These are phyloP conservation scores for Drosophila bifasciata DNA, from an alignment of 1,140 invertebrate species.

Conservation along the genomic window DNA sequence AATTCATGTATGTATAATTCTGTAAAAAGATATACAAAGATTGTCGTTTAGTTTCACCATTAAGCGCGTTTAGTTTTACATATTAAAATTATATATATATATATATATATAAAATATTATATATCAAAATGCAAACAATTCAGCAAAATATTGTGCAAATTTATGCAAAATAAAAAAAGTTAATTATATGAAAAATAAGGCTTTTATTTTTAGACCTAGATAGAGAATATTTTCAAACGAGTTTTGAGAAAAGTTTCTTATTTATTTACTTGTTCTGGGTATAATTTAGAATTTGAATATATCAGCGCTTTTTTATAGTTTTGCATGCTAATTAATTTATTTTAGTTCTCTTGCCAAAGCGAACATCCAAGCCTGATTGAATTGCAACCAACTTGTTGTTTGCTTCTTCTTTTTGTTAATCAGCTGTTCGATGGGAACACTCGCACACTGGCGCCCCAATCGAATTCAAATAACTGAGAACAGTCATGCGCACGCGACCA, in stretches of 20 bases:
- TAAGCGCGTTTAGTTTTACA: constrained; percentile 62
- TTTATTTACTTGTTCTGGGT: too few relatives aligned
- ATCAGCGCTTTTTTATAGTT: too few relatives aligned
- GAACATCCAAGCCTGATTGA: not conserved
- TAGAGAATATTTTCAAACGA: too few relatives aligned
- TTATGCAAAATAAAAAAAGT: constrained; percentile 76
- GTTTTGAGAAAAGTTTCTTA: too few relatives aligned
- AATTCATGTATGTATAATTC: constrained; percentile 45
- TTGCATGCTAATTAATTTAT: too few relatives aligned
- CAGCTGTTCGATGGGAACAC: constrained; percentile 39
- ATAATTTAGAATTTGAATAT: too few relatives aligned
- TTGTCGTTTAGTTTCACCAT: constrained; percentile 64
- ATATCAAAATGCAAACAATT: constrained; percentile 50
- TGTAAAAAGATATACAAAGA: constrained; percentile 54
- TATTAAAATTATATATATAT: constrained; percentile 48
- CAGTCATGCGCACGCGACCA: constrained; percentile 24
- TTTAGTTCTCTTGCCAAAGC: too few relatives aligned
- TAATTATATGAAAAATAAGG: constrained; percentile 57
- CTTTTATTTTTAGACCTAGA: too few relatives aligned
- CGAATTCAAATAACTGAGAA: constrained; percentile 14
- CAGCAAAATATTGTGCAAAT: constrained; percentile 69
- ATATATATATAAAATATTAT: constrained; percentile 42
- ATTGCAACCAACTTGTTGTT: not conserved
- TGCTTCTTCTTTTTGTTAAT: not conserved
- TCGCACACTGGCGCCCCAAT: constrained; percentile 3